phyloP scores from a whole-genome alignment of 1,140 invertebrate species.

The Drosophila suzukii region DNA sequence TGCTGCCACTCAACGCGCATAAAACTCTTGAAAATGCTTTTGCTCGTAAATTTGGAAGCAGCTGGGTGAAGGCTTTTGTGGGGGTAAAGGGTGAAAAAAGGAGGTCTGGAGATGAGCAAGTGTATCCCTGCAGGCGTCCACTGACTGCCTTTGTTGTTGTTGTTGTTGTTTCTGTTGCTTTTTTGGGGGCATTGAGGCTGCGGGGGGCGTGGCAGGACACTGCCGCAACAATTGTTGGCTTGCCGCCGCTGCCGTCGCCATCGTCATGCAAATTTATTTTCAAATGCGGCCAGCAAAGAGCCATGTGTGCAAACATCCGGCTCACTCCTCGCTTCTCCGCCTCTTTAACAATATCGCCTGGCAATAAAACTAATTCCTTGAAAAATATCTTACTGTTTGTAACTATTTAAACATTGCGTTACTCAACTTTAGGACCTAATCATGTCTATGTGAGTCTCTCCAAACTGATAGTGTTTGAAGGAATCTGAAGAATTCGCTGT shows the following conservation, averaged over 20 bases:
- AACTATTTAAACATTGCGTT: slow-evolving; percentile 3
- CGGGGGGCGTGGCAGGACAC: slow-evolving; percentile 49
- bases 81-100: not conserved
- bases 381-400: slow-evolving; percentile 52
- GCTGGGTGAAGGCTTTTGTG: slow-evolving; percentile 33
- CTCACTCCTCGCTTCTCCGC: not conserved
- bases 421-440: not conserved
- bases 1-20: slow-evolving; percentile 74
- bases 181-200: not conserved
- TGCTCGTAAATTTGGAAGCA: slow-evolving; percentile 81
- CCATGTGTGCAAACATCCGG: slow-evolving; percentile 63
- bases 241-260: slow-evolving; percentile 42
- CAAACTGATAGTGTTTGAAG: not conserved
- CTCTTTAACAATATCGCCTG: slow-evolving; percentile 11
- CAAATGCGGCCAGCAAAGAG: slow-evolving; percentile 68
- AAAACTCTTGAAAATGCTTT: slow-evolving; percentile 83
- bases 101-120: slow-evolving; percentile 30
- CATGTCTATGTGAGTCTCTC: not conserved
- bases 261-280: slow-evolving; percentile 79
- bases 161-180: slow-evolving; percentile 20
- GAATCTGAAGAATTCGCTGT: not conserved
- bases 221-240: slow-evolving; percentile 81
- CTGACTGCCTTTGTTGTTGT: slow-evolving; percentile 40
- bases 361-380: slow-evolving; percentile 75
- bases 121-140: slow-evolving; percentile 57